Base-by-base conservation (phyloP, 2,888 invertebrate genomes). In the Hirtodrosophila confusa region DNA sequence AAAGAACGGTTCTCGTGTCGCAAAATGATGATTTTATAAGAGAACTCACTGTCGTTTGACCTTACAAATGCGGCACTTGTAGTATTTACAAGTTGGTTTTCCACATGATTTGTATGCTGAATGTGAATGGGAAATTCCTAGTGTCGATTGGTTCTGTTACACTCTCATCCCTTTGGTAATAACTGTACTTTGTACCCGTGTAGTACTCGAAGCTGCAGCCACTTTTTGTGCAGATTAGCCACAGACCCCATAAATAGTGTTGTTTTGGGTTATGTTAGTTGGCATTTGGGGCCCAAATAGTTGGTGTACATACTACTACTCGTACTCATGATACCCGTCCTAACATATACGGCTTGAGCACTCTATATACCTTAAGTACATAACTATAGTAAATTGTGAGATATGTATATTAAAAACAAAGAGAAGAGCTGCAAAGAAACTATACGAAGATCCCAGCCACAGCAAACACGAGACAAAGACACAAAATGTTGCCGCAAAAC, bases 401-500 rank as follows among this genome's bases (percentile, higher is more conserved):
- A 36, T n/a, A 33, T 29, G 17, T 36, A 44, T 6, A 36, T 62
- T 31, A 10, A 11, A 40, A 50, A 57, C 5, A n/a, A 27, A 23
- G 40, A 57, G 35, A 50, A 48, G 8, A 23, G 43, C 48, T 12
- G 12, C 31, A 33, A 39, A 56, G n/a, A 24, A 62, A 33, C 45
- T 78, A 49, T 61, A 73, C 69, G 54, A 80, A 72, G 54, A 79
- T 69, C 75, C 57, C 67, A 70, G 67, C 45, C 77, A 69, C 56
- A 43, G 44, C 43, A 64, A 68, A 60, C 56, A 70, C 47, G 40
- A 67, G 55, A 62, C 60, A 53, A 70, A 55, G 41, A 64, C 47
- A 69, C 69, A 55, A 65, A 57, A 51, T 66, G 62, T 60, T 72
- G 57, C 74, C 65, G 60, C 56, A 67, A 75, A 76, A 78, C 66